Base-by-base conservation (phyloP, 1,140 invertebrate genomes). In the Zophobas morio region DNA sequence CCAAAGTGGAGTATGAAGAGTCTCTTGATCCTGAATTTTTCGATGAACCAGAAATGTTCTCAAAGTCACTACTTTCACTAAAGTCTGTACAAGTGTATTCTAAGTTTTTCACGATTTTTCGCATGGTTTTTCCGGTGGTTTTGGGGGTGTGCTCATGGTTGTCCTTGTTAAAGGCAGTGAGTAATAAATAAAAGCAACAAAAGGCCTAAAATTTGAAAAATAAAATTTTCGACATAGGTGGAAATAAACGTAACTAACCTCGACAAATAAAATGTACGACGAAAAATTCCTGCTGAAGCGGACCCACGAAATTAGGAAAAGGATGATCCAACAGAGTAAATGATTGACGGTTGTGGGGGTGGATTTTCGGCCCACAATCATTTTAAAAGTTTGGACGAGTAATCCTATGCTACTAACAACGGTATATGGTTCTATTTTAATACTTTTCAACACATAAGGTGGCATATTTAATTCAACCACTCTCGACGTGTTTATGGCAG, bases 251-350 rank as follows among this genome's bases (percentile, higher is more conserved):
- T 8, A 57, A 73, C 78, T 74, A 35, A 79, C 78, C 78, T 81
- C 53, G 36, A 80, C 51, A 60, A 75, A 70, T 49, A 66, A 57
- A 51, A 80, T 75, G 70, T 75, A 79, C 4, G 60, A 32, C 4
- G 46, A 35, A 37, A 63, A 74, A 42, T 71, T 66, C 5, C 54
- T n/a, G 20, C 71, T 77, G 53, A 77, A 77, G 20, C 74, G 47
- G 20, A 75, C 46, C 32, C 60, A 53, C n/a, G 77, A 77, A 47
- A 72, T 46, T 36, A 80, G 49, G 32, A 74, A 5, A 33, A 80
- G 39, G 34, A 81, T 70, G 42, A 79, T 60, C 81, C 81, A 82
- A 6, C 77, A 51, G n/a, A 79, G 32, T 20, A 76, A 53, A 54
- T 70, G 57, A 75, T 78, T 79, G 6, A 78, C 36, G 77, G 81